Base-by-base conservation (phyloP, 37 sponge, comb jelly and placozoan species). In the Tethya wilhelma region DNA sequence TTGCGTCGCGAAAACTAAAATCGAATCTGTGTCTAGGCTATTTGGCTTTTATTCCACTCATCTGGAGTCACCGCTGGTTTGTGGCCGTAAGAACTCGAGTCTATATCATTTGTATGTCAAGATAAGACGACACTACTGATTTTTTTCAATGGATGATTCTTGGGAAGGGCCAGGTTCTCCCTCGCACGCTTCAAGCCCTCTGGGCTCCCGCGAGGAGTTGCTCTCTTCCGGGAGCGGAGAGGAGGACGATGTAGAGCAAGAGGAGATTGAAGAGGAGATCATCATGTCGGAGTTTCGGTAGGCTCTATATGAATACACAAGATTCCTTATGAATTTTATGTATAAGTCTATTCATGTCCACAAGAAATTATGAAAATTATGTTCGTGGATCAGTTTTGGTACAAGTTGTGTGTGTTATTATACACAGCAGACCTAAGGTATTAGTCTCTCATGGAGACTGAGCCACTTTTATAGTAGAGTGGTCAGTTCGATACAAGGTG, bases 251-350 rank as follows among this genome's bases (percentile, higher is more conserved):
- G 53, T 19, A 14, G 53, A 49, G 53, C 14, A 49, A 14, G 53
- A 49, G 9, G 9, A 9, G 26, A 26, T 7, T n/a, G 63, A 60
- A 60, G 67, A 67, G 67, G 67, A 67, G 67, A 36, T 67, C 39
- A 12, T 60, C 63, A 67, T 67, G 39, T 31, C 38, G 9, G 67
- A 67, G 40, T 67, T 67, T n/a, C 11, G 63, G 63, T 60, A 26
- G 11, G 63, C 25, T 9, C 9, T 49, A 14, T 19, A 14, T 14
- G 53, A 49, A 14, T 19, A 19, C 53, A 49, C 14, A 49, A 9
- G 14, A 14, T 49, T 49, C 14, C 14, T 14, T 19, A 14, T 14
- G 9, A 9, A 9, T 49, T 49, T 49, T 19, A 60, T 12, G 28
- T 7, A 8, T 60, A n/a, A n/a, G 20, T 12, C 28, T 12, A 26